These are phyloP conservation scores for Dinomys branickii DNA, from an alignment of 2,113 vertebrate genomes.

Conservation along the genomic window DNA sequence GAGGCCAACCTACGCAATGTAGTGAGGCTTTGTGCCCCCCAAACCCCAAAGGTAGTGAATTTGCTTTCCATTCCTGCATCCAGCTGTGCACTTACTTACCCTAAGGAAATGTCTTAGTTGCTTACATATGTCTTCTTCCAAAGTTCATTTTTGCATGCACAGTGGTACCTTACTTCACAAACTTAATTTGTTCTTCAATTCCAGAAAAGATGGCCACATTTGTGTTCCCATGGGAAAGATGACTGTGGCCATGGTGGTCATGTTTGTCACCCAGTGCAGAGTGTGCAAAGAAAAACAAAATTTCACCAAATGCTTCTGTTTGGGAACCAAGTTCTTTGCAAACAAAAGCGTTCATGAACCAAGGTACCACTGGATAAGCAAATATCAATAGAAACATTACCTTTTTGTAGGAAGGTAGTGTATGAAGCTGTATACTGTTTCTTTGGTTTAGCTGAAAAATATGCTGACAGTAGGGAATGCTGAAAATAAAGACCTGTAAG, in stretches of 20 bases:
- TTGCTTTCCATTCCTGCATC: neutral
- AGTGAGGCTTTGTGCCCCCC: no score
- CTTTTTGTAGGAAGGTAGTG: neutral
- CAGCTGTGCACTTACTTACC: neutral
- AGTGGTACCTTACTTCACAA: neutral
- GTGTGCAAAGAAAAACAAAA: neutral
- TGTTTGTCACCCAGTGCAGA: neutral
- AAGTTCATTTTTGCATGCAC: neutral
- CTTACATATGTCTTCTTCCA: neutral
- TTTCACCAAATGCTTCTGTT: neutral
- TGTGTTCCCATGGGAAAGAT: neutral
- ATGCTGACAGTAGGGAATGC: neutral
- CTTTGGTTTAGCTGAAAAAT: neutral
- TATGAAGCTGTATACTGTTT: neutral
- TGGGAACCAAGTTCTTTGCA: neutral
- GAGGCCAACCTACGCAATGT: neutral
- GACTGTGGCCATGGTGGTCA: neutral
- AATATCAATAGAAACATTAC: neutral
- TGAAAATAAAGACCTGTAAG: neutral
- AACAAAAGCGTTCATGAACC: neutral
- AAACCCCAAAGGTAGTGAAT: neutral
- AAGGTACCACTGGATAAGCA: neutral
- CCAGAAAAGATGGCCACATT: neutral
- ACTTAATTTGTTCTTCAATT: neutral
- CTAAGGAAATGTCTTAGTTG: neutral